Conservation (phyloP, 2,797 vertebrate species). For the Manis javanica region DNA sequence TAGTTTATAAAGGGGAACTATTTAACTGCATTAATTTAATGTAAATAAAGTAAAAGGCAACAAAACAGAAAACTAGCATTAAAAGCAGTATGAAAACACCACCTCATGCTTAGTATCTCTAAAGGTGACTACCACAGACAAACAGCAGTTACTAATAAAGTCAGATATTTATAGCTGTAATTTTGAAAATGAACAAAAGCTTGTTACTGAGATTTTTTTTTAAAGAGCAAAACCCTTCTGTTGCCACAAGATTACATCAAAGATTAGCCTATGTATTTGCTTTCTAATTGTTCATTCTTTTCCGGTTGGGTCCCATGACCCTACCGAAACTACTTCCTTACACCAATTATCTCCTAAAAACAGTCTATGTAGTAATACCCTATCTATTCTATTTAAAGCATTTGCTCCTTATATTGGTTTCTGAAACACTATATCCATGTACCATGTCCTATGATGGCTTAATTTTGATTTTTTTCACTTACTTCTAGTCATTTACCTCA, state of each 20-base stretch:
- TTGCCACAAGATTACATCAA: not conserved
- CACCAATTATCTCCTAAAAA: not conserved
- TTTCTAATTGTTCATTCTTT: not conserved
- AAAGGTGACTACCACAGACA: not conserved
- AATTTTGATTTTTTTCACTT: not conserved
- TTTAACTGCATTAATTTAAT: not conserved
- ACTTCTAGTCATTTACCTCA: not conserved
- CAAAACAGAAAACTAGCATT: not conserved
- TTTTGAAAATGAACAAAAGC: conserved; percentile 8
- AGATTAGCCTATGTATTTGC: not conserved
- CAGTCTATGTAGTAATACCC: not conserved
- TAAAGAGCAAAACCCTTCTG: not conserved
- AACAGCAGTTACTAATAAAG: not conserved
- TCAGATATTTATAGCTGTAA: not conserved
- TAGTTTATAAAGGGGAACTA: not conserved
- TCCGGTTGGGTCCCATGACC: not conserved
- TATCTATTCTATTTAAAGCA: not conserved
- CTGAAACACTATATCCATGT: not conserved
- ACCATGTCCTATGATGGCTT: not conserved
- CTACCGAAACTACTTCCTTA: not conserved
- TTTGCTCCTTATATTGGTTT: not conserved
- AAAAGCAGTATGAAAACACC: not conserved
- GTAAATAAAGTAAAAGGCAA: not conserved
- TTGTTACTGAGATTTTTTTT: not conserved
- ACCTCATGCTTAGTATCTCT: not conserved